Evolutionary conservation across 23 tunicate species (phyloP).

Genomic region (Ciona savignyi): DNA sequence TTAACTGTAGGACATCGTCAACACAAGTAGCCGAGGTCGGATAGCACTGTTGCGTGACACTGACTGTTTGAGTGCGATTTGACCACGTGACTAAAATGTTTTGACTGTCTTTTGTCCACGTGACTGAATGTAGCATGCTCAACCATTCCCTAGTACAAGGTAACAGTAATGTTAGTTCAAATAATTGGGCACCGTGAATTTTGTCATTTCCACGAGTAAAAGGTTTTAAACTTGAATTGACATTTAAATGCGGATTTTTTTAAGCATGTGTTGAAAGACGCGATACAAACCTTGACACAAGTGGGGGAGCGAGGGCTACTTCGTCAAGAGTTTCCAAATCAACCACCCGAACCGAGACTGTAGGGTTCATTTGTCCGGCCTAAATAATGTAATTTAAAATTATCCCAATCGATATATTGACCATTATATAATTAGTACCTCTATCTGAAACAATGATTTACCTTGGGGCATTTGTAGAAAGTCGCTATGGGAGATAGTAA

Average conservation of each 20-base stretch:
- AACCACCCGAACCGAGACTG: constrained; percentile 25
- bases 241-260: not conserved
- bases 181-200: no score
- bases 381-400: constrained; percentile 7
- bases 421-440: not conserved
- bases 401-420: not conserved
- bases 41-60: constrained; percentile 55
- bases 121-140: constrained; percentile 39
- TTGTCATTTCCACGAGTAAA: no score
- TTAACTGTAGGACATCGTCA: constrained; percentile 23
- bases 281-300: constrained; percentile 17
- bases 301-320: constrained; percentile 23
- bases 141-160: constrained; percentile 37
- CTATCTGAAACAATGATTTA: not conserved
- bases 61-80: constrained; percentile 43
- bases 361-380: constrained; percentile 37
- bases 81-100: constrained; percentile 79
- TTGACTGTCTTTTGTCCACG: constrained; percentile 47
- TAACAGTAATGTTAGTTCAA: no score
- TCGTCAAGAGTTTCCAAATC: constrained; percentile 12
- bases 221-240: no score
- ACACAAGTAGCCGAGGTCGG: constrained; percentile 29
- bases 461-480: not conserved
- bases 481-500: constrained; percentile 3
- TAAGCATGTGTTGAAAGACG: not conserved